Percentiles rank a stretch among this genome's conserved stretches.
These are phyloP conservation scores for Plodia interpunctella DNA, from an alignment of 1,140 invertebrate species.

Conservation along the genomic window DNA sequence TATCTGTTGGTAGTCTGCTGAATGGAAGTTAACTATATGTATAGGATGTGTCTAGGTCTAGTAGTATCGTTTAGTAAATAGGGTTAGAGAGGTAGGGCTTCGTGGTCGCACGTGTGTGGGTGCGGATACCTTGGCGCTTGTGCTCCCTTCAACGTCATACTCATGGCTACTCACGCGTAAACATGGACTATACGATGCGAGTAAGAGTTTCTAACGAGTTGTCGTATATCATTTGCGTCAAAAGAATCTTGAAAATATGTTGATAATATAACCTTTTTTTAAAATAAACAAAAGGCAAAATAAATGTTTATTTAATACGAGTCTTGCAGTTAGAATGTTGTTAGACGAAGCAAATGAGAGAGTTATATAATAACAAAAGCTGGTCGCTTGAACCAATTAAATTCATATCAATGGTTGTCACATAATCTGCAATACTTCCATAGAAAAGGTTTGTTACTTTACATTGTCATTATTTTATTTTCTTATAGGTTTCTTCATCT, in stretches of 20 bases:
- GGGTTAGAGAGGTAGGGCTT: constrained; percentile 49
- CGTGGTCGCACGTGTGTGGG: constrained; percentile 33
- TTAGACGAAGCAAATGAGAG: neutral
- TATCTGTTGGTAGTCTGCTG: constrained; percentile 13
- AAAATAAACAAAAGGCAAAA: constrained; percentile 4
- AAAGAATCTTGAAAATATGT: no score
- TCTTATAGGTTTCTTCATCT: no score
- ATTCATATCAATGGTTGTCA: constrained; percentile 8
- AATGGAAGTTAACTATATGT: constrained; percentile 21
- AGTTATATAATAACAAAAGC: neutral
- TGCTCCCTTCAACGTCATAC: constrained; percentile 14
- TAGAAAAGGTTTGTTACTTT: no score
- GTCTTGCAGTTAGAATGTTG: neutral
- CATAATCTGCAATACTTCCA: neutral
- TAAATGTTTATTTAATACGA: neutral
- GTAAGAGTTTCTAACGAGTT: neutral
- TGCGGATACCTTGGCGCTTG: constrained; percentile 25
- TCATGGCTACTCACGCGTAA: constrained; percentile 39
- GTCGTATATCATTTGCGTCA: no score
- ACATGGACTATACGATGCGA: constrained; percentile 17
- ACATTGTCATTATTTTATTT: no score
- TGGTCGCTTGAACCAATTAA: constrained; percentile 4
- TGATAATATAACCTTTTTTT: no score
- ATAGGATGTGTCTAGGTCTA: constrained; percentile 22
- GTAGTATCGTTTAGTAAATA: constrained; percentile 38